phyloP scores from a whole-genome alignment of 53 echinoderm and acorn worm species.

The Pentamera pediparva region DNA sequence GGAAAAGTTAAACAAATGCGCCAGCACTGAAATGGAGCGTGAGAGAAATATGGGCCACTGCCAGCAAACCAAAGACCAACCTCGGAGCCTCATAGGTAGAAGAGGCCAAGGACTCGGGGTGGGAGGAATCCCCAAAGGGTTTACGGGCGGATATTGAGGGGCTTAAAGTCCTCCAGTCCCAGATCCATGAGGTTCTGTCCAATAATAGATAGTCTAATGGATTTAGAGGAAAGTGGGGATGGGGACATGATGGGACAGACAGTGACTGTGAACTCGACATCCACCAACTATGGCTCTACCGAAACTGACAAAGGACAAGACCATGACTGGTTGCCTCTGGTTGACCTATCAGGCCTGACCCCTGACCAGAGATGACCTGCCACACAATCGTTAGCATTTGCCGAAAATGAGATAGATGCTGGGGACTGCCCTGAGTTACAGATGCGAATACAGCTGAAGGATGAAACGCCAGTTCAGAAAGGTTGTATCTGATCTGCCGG shows the following conservation, averaged over 20 bases:
- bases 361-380: no score
- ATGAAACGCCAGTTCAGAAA: constrained; percentile 36
- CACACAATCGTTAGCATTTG: no score
- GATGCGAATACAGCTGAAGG: no score
- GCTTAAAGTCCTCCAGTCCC: not conserved
- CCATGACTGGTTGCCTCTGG: no score
- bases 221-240: not conserved
- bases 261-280: no score
- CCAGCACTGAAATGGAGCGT: constrained; percentile 19
- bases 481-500: constrained; percentile 49
- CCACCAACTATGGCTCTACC: no score
- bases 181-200: not conserved
- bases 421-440: no score
- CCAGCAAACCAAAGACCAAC: not conserved
- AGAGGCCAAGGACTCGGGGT: not conserved
- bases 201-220: not conserved
- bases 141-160: constrained; percentile 6
- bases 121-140: not conserved
- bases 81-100: not conserved
- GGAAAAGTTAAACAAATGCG: constrained; percentile 20
- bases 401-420: no score
- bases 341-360: no score
- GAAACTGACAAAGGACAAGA: no score
- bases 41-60: not conserved
- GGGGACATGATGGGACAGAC: not conserved